Evolutionary conservation across 2,888 invertebrate genomes (phyloP).

Genomic region (Onthophagus sagittarius): DNA sequence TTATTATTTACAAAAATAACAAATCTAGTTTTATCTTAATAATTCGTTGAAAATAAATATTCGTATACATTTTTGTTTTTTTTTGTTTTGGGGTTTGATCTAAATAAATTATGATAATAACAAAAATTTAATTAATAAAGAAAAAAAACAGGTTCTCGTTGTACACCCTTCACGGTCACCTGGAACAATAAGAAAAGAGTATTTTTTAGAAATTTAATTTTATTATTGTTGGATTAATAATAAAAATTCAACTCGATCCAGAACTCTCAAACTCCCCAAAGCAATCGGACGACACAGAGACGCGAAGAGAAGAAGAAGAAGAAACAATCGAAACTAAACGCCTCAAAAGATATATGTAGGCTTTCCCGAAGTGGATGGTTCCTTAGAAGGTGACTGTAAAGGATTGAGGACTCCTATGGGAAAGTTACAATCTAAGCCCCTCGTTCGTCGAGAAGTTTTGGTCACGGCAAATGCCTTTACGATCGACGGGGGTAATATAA

Average conservation of each 20-base stretch:
- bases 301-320: constrained; percentile 28
- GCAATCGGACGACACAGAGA: constrained; percentile 44
- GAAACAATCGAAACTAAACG: constrained; percentile 11
- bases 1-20: neutral
- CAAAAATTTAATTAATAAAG: neutral
- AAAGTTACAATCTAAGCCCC: constrained; percentile 49
- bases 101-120: neutral
- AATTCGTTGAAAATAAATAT: neutral
- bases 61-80: neutral
- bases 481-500: constrained; percentile 82
- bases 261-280: constrained; percentile 29
- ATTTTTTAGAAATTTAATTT: neutral
- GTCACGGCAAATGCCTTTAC: constrained; percentile 87
- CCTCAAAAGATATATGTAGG: constrained; percentile 5
- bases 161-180: neutral
- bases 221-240: no score
- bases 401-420: constrained; percentile 38
- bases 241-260: neutral
- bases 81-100: neutral
- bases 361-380: constrained; percentile 23
- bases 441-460: constrained; percentile 56
- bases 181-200: neutral
- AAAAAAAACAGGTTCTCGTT: neutral
- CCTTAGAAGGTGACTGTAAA: constrained; percentile 43
- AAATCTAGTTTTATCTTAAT: neutral